Percentiles rank a stretch among this genome's conserved stretches.
Conservation (phyloP, 2,797 vertebrate genomes). For the Sebastes nivosus region DNA sequence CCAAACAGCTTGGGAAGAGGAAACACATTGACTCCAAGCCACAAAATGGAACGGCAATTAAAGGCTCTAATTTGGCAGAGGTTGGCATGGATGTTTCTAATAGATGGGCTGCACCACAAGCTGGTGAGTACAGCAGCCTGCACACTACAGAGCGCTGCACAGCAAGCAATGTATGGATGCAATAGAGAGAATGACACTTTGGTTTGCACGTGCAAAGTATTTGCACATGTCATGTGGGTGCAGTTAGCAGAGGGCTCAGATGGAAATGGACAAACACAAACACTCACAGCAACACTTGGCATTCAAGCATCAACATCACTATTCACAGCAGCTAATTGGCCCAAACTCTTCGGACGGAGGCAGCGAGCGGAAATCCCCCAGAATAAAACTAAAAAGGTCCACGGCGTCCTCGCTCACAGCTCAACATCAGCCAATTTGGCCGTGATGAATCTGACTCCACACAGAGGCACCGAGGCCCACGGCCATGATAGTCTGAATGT, state of each 20-base stretch:
- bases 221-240: not conserved
- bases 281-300: conserved; percentile 24
- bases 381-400: conserved; percentile 25
- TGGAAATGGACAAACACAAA: conserved; percentile 1
- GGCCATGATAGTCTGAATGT: not conserved
- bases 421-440: conserved; percentile 44
- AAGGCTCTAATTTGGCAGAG: conserved; percentile 76
- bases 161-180: conserved; percentile 16
- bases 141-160: not conserved
- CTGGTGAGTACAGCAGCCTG: conserved; percentile 9
- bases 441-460: conserved; percentile 24
- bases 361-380: conserved; percentile 35
- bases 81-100: conserved; percentile 67
- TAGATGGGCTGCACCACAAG: conserved; percentile 36
- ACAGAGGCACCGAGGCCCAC: conserved; percentile 8
- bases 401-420: not conserved
- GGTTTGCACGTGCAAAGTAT: not conserved
- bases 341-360: conserved; percentile 9
- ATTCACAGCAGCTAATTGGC: conserved; percentile 30
- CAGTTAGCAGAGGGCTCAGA: not conserved
- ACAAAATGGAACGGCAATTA: conserved; percentile 63
- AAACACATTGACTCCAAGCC: conserved; percentile 53
- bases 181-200: conserved; percentile 1
- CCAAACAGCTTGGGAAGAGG: conserved; percentile 41
- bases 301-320: not conserved